Evolutionary conservation across 2,113 vertebrate genomes (phyloP), one percentile per base, ranked within the genome.

Genomic region (Piaya cayana): DNA sequence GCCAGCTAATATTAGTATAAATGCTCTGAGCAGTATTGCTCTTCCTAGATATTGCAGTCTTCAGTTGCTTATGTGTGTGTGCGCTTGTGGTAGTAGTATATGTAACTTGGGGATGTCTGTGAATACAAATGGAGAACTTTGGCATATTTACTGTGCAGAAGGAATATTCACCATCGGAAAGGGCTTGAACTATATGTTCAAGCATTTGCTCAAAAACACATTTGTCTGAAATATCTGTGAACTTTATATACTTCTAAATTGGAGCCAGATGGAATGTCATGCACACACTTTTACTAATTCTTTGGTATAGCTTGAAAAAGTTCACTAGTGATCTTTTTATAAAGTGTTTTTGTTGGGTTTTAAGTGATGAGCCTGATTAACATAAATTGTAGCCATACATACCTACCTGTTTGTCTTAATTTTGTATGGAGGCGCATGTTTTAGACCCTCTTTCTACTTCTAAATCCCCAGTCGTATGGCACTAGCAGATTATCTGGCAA

Each of bases 1-100:
- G 93, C 90, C 95, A 94, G 79, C 80, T 92, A 85, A 72, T 96
- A 89, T 85, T 96, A 96, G 95, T 95, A 90, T 86, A 96, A 96
- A 95, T 92, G 82, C 63, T 85, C 50, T 82, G 84, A 78, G 65
- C 45, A 80, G 79, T 90, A 29, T 52, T 89, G 21, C 65, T 89
- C 19, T 91, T 94, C 82, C 79, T 93, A 55, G 68, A 52, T 88
- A 83, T 39, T 89, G 90, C 49, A 69, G 39, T 82, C 82, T 93
- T 81, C 79, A 94, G 80, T 88, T 96, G 92, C 93, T 15, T 92
- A 22, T 78, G 34, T 78, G 80, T 50, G 53, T 82, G 25, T 42
- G 12, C 77, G 18, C 88, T 15, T 80, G 52, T 83, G 68, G 34
- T 72, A 37, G 55, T 71, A 75, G 65, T 82, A 8, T 62, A 86